A percentile compares a stretch with the other conserved stretches of the same genome.
Evolutionary conservation across 1,140 invertebrate species (phyloP).

Genomic region (Atta texana): DNA sequence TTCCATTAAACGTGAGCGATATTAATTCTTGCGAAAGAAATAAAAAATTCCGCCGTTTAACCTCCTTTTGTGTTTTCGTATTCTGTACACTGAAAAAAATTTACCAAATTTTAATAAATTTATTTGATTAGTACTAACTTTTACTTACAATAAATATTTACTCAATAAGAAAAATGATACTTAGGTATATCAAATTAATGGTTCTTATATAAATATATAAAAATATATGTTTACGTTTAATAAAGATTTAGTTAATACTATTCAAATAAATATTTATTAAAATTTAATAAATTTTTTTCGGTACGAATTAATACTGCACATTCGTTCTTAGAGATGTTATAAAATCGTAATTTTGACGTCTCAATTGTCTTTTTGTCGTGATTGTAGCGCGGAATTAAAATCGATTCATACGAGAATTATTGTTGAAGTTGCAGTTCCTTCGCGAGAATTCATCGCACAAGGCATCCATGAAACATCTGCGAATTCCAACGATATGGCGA

Average conservation of each 20-base stretch:
- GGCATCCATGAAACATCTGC: conserved; percentile 6
- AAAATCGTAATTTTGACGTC: not conserved
- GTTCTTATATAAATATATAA: no score
- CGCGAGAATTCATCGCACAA: not conserved
- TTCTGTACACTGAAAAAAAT: no score
- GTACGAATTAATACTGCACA: conserved; percentile 6
- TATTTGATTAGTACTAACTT: no score
- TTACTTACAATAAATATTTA: no score
- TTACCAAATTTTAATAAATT: no score
- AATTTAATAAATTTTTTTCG: no score
- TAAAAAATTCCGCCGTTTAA: not conserved
- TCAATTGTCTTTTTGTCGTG: not conserved
- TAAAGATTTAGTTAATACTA: no score
- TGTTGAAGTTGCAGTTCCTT: not conserved
- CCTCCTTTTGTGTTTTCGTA: not conserved
- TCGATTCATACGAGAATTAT: not conserved
- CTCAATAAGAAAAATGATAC: no score
- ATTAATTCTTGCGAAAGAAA: not conserved
- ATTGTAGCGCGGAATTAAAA: not conserved
- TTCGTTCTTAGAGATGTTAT: not conserved
- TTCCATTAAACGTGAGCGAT: not conserved
- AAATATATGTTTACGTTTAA: no score
- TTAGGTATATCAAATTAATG: no score
- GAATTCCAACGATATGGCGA: conserved; percentile 1
- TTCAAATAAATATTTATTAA: no score